A percentile compares a stretch with the other conserved stretches of the same genome.
These are phyloP conservation scores for Drosophila virilis DNA, from an alignment of 1,140 invertebrate genomes.

Conservation along the genomic window DNA sequence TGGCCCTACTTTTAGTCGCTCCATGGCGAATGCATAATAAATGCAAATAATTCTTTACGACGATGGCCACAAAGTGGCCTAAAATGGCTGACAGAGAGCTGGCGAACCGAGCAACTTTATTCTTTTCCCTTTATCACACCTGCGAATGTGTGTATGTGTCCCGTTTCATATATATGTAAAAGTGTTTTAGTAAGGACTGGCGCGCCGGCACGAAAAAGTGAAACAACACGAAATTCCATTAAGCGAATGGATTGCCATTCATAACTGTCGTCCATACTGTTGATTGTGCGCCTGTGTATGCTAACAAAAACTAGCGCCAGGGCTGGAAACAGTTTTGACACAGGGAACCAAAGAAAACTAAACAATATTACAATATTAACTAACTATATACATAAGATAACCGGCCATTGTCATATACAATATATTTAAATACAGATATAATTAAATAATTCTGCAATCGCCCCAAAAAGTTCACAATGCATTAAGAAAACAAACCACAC, in stretches of 20 bases:
- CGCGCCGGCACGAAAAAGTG: constrained; percentile 59
- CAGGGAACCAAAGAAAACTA: background rate
- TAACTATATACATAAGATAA: background rate
- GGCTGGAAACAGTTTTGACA: constrained; percentile 1
- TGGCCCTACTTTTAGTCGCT: background rate
- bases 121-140: too few species aligned
- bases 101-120: too few species aligned
- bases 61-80: constrained; percentile 26
- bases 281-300: constrained; percentile 8
- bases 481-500: background rate
- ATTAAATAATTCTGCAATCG: constrained; percentile 2
- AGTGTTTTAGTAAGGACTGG: constrained; percentile 13
- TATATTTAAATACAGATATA: background rate
- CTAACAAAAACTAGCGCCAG: constrained; percentile 13
- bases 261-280: constrained; percentile 65
- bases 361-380: background rate
- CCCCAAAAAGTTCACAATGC: background rate
- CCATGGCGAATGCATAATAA: constrained; percentile 70
- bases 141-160: constrained; percentile 15
- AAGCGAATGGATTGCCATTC: constrained; percentile 81
- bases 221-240: constrained; percentile 81
- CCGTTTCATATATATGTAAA: constrained; percentile 5
- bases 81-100: too few species aligned
- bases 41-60: constrained; percentile 81
- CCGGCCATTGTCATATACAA: background rate